Evolutionary conservation across 2,888 invertebrate genomes (phyloP).

Genomic region (Melieria omissa): DNA sequence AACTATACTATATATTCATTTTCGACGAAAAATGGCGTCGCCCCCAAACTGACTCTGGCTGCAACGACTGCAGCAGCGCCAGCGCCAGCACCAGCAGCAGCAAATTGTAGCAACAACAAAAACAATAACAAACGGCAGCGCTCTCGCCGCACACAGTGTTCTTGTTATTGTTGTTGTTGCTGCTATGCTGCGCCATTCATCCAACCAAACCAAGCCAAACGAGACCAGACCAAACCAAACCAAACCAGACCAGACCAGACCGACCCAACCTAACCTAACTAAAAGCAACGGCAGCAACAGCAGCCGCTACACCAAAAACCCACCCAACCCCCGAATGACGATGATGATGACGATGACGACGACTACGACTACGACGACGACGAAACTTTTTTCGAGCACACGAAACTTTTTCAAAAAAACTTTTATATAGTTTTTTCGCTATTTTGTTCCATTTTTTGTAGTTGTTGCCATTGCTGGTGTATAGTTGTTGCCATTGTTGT

Average conservation of each 20-base stretch:
- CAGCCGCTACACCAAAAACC: constrained; percentile 24
- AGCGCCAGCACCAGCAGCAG: constrained; percentile 48
- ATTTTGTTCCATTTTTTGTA: constrained; percentile 54
- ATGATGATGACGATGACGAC: constrained; percentile 44
- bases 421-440: constrained; percentile 56
- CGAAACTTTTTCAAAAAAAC: constrained; percentile 63
- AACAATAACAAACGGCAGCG: neutral
- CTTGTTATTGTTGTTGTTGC: too few species aligned
- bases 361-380: constrained; percentile 39
- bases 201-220: neutral
- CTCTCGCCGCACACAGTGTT: too few species aligned
- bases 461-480: constrained; percentile 28
- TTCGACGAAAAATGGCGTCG: constrained; percentile 62
- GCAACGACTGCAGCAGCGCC: constrained; percentile 2
- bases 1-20: constrained; percentile 43
- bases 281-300: constrained; percentile 1
- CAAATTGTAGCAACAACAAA: constrained; percentile 41
- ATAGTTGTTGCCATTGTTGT: constrained; percentile 30
- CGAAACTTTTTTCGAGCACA: constrained; percentile 62
- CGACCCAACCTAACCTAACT: constrained; percentile 49
- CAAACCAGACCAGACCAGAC: too few species aligned
- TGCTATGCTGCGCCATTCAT: constrained; percentile 11
- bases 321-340: constrained; percentile 41
- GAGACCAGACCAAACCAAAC: neutral
- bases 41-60: constrained; percentile 52